Evolutionary conservation across 2,888 invertebrate species (phyloP).

Genomic region (Rambutsinella grinnellia): DNA sequence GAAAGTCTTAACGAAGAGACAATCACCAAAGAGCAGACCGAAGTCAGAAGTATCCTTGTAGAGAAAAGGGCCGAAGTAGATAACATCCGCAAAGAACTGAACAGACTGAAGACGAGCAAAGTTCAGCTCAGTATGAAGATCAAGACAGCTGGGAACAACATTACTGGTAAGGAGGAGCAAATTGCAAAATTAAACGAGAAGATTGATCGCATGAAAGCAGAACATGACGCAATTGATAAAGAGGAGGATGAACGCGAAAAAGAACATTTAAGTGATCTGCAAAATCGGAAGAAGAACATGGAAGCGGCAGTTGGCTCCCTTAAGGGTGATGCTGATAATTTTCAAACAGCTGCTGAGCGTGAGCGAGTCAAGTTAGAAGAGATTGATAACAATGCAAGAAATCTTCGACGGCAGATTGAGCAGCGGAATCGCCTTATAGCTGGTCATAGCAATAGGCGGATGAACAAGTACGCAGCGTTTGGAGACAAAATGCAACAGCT

Average conservation of each 20-base stretch:
- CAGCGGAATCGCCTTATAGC: conserved; percentile 11
- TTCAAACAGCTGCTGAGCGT: conserved; percentile 26
- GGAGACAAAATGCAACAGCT: conserved; percentile 56
- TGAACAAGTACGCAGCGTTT: conserved; percentile 53
- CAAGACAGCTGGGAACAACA: neutral
- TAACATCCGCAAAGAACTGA: neutral
- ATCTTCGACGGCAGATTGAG: neutral
- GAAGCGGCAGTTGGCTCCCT: conserved; percentile 13
- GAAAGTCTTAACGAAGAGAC: conserved; percentile 7
- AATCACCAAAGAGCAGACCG: conserved; percentile 12
- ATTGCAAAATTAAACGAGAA: neutral
- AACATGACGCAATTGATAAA: conserved; percentile 11
- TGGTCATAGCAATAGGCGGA: conserved; percentile 6
- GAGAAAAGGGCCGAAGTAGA: conserved; percentile 27
- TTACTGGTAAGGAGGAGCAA: neutral
- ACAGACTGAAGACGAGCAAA: neutral
- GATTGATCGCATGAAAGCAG: conserved; percentile 6
- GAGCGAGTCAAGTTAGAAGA: conserved; percentile 13
- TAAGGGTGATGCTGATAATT: conserved; percentile 45
- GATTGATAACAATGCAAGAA: conserved; percentile 1
- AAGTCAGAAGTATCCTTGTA: conserved; percentile 13
- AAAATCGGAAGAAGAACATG: conserved; percentile 15
- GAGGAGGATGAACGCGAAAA: conserved; percentile 9
- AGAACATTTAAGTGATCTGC: neutral
- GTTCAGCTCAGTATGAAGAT: neutral